These are phyloP conservation scores for Ptycholaimellus sp. DNA, from an alignment of 2,888 invertebrate species.

Conservation along the genomic window DNA sequence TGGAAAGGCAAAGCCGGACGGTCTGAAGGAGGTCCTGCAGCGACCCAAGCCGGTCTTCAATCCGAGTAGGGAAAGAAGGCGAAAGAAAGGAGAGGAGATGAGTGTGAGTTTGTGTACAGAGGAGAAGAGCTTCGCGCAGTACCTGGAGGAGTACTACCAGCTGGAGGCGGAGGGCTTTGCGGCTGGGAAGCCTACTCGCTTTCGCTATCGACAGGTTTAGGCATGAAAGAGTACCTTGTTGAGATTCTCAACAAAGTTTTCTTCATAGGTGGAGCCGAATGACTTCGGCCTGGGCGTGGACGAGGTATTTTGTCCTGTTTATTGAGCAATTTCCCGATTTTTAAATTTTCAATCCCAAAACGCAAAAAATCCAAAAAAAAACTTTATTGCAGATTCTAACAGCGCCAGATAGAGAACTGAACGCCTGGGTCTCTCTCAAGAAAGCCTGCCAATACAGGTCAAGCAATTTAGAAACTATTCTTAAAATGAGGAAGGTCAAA, in stretches of 20 bases:
- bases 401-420: conserved; percentile 73
- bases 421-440: conserved; percentile 78
- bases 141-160: conserved; percentile 78
- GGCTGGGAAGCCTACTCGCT: conserved; percentile 58
- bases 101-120: conserved; percentile 11
- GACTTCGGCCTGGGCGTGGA: conserved; percentile 67
- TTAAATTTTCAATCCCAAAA: not conserved
- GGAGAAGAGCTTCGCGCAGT: conserved; percentile 51
- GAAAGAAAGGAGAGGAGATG: not conserved
- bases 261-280: conserved; percentile 56
- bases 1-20: too few species aligned
- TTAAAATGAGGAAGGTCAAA: too few species aligned
- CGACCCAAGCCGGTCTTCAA: conserved; percentile 59
- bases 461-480: too few species aligned
- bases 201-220: conserved; percentile 77
- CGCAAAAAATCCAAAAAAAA: not conserved
- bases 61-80: conserved; percentile 33
- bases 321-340: too few species aligned
- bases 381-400: conserved; percentile 47
- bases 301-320: conserved; percentile 60
- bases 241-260: too few species aligned
- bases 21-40: conserved; percentile 46
- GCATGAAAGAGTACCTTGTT: too few species aligned
- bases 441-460: too few species aligned
- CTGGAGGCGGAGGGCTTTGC: conserved; percentile 85